Base-by-base conservation (phyloP, 35 echinoderm and acorn worm genomes). In the Holothuria glaberrima region DNA sequence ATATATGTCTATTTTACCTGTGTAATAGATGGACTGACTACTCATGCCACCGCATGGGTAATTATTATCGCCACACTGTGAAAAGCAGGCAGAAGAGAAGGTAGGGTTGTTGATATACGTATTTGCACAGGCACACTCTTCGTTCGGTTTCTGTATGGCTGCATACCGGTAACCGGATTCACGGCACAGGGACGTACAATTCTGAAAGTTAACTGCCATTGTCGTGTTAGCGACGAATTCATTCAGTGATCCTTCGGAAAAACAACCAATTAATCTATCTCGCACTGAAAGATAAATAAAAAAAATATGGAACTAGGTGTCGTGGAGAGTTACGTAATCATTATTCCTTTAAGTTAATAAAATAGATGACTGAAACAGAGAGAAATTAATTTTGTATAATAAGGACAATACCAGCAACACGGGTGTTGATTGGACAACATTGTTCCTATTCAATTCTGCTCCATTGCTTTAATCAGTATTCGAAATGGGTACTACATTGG, bases 211-310 rank as follows among this genome's bases (percentile, higher is more conserved):
- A 44, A 93, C 59, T 12, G 44, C 86, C 27, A 89, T 89, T 25
- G 86, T 59, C 18, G 87, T 69, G 25, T 75, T 89, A 0, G 29
- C 25, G 30, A 30, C 54, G 22, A 66, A 63, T 38, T 89, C 92
- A 18, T 48, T 93, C 30, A 93, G 86, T n/a, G 80, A 77, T 0
- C 92, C 70, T 31, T 68, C 83, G 16, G 45, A 0, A 48, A 67
- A 93, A 75, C 92, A 93, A n/a, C 92, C 92, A 24, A 93, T 84
- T 29, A 75, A 41, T 58, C 89, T 93, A 31, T 56, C 92, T 72
- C 72, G 61, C 52, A 79, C 92, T 93, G 76, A 44, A 25, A 32
- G 3, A 46, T 58, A 46, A 35, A 35, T 12, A 75, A 90, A 14
- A 0, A 73, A 16, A 24, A 66, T 3, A 16, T 66, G n/a, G n/a